phyloP scores from a whole-genome alignment of 2,797 vertebrate genomes.

The Selene dorsalis region DNA sequence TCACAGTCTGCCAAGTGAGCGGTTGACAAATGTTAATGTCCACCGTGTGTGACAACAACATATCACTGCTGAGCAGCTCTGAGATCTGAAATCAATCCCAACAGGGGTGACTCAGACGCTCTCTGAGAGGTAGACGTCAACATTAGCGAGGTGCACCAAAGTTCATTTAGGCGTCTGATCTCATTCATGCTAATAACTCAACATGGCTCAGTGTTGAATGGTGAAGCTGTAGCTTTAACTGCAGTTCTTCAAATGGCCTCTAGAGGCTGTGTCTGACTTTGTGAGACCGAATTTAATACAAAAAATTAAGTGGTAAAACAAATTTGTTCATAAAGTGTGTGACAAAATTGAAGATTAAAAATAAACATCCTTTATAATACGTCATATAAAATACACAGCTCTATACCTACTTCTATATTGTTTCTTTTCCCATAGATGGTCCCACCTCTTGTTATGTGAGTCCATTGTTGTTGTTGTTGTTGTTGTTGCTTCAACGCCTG shows the following conservation, averaged over 20 bases:
- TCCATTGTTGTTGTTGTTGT: neutral
- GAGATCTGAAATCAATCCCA: slow-evolving; percentile 15
- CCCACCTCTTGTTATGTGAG: neutral
- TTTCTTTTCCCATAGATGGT: neutral
- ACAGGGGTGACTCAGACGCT: neutral
- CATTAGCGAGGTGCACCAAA: neutral
- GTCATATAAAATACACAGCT: neutral
- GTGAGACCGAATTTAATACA: neutral
- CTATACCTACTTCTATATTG: neutral
- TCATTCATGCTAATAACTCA: neutral
- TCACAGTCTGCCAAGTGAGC: slow-evolving; percentile 22
- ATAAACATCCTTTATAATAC: neutral
- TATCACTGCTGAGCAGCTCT: slow-evolving; percentile 15
- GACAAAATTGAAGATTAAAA: neutral
- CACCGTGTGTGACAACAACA: slow-evolving; percentile 24
- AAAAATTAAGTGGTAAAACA: neutral
- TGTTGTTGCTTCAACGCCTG: neutral
- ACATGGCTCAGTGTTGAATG: neutral
- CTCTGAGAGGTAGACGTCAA: neutral
- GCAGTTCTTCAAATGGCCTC: neutral
- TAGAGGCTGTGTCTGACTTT: neutral
- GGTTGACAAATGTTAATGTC: slow-evolving; percentile 41
- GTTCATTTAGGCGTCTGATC: neutral
- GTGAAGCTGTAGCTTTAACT: neutral
- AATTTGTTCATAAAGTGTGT: neutral